Conservation (phyloP, 2,888 invertebrate species). For the Amphimallon solstitiale region DNA sequence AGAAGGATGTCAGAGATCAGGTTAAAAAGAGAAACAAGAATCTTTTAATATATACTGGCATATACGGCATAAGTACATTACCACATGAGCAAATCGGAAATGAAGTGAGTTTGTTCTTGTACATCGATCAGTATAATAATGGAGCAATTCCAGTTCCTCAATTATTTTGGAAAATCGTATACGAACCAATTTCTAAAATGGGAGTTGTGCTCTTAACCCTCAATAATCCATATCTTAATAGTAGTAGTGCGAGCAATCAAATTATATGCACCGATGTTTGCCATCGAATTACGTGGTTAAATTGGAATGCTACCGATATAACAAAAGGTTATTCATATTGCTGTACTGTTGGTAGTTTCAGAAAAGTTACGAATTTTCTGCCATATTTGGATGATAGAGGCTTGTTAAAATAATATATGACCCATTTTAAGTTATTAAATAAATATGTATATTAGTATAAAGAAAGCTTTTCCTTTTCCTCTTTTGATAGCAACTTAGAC, state of each 20-base stretch:
- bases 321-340: conserved; percentile 71
- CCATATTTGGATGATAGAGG: conserved; percentile 65
- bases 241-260: conserved; percentile 41
- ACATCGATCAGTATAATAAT: conserved; percentile 47
- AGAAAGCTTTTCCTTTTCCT: too few species aligned
- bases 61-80: conserved; percentile 69
- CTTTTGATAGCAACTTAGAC: too few species aligned
- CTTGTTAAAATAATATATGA: conserved; percentile 29
- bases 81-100: conserved; percentile 59
- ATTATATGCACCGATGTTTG: conserved; percentile 64
- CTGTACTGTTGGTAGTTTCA: conserved; percentile 69
- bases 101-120: conserved; percentile 53
- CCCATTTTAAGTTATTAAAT: too few species aligned
- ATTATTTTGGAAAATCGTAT: conserved; percentile 69
- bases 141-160: conserved; percentile 66
- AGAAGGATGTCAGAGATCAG: conserved; percentile 64
- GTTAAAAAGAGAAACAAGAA: conserved; percentile 57
- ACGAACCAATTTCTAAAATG: conserved; percentile 63
- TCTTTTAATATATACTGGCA: conserved; percentile 69
- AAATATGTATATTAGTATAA: too few species aligned
- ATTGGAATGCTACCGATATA: conserved; percentile 66
- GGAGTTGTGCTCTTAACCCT: conserved; percentile 71
- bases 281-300: conserved; percentile 69
- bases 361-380: conserved; percentile 65
- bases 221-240: conserved; percentile 68